A percentile compares a stretch with the other conserved stretches of the same genome.
These are phyloP conservation scores for Lepilemur ruficaudatus DNA, from an alignment of 2,797 vertebrate species.

Conservation along the genomic window DNA sequence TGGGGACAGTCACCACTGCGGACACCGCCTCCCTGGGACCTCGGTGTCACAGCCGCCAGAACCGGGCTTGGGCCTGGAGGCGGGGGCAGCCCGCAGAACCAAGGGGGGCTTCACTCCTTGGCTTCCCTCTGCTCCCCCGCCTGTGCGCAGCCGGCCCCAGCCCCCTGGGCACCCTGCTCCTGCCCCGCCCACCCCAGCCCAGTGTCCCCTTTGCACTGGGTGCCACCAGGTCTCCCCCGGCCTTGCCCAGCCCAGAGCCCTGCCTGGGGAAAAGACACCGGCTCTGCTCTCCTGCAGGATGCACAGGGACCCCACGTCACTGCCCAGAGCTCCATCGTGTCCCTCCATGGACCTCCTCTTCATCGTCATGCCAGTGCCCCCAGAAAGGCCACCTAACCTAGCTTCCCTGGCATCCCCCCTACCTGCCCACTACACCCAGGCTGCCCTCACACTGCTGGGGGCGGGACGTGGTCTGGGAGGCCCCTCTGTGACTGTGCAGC, in stretches of 20 bases:
- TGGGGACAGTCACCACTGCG: no score
- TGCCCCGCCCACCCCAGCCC: fast-evolving
- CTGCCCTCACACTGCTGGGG: fast-evolving
- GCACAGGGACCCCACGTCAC: fast-evolving
- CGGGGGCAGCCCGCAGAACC: neutral
- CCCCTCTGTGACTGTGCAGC: neutral
- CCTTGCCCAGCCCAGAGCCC: neutral
- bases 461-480: no score
- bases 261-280: neutral
- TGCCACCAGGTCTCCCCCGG: neutral
- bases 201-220: fast-evolving
- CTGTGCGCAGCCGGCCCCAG: fast-evolving
- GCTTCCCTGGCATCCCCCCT: no score
- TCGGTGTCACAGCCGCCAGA: no score
- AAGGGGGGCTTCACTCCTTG: neutral
- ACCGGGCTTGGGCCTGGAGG: no score
- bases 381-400: neutral
- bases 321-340: fast-evolving
- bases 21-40: no score
- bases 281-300: neutral
- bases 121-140: fast-evolving
- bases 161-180: neutral
- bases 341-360: neutral
- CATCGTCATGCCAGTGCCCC: neutral
- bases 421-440: neutral